Base-by-base conservation (phyloP, 2,888 invertebrate genomes). In the Cosmia trapezina region DNA sequence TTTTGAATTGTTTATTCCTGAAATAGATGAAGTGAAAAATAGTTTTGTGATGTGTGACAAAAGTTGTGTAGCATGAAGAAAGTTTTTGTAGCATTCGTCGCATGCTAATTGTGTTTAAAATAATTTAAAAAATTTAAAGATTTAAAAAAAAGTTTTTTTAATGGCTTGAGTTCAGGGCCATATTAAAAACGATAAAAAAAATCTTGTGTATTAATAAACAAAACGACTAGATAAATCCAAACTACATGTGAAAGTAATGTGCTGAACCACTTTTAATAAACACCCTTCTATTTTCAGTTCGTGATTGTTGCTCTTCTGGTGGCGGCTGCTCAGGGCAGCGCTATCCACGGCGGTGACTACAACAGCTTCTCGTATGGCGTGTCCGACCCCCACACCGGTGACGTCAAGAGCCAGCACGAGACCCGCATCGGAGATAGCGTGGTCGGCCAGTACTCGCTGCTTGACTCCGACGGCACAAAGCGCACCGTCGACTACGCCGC, bases 401-500 rank as follows among this genome's bases (percentile, higher is more conserved):
- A 96, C 84, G 94, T 95, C 81, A 96, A 96, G 93, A 94, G 93
- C 92, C 97, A 97, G 92, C 96, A 97, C 83, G 97, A 97, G 88
- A 96, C 96, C 75, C 97, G 97, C 76, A 93, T 95, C 79, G 97
- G 97, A 19, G 97, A 97, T 92, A 96, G 96, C 83, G 97, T 97
- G 57, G 96, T 96, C 80, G 96, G 96, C 78, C 96, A 95, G 81
- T 95, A 95, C 93, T 95, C 95, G 8, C 93, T 95, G 73, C 89
- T 97, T 93, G 91, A 97, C 83, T 96, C 97, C 45, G 97, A 97
- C 88, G 97, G 97, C 85, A 97, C 96, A 69, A 96, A 96, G 89
- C 96, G 97, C 83, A 97, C 96, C 49, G 97, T 97, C 0, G 97
- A 97, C 91, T 97, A 97, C 91, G 95, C 96, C 76, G 96, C 96